Conservation (phyloP, 2,888 invertebrate species). For the Aporophyla lueneburgensis region DNA sequence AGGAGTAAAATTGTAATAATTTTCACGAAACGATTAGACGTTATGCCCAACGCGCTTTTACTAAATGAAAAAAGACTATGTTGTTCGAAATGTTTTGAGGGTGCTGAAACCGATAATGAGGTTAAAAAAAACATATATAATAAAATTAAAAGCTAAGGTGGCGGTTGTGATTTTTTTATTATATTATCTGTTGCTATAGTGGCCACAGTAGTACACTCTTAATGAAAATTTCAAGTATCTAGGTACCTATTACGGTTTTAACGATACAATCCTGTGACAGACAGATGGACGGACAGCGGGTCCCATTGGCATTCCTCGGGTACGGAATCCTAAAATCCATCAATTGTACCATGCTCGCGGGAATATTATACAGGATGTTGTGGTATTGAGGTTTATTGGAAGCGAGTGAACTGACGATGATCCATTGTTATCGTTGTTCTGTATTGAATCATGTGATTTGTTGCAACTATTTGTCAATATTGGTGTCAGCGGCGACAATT, state of each 20-base stretch:
- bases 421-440: conserved; percentile 43
- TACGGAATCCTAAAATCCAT: conserved; percentile 5
- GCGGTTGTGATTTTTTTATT: background rate
- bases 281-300: background rate
- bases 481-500: conserved; percentile 1
- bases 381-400: conserved; percentile 51
- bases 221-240: background rate
- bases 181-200: background rate
- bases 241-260: no score
- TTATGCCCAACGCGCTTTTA: no score
- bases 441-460: conserved; percentile 20
- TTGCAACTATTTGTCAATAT: conserved; percentile 14
- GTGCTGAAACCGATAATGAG: no score
- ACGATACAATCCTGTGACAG: background rate
- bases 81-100: no score
- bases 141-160: no score
- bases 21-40: no score
- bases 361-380: conserved; percentile 61
- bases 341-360: conserved; percentile 25
- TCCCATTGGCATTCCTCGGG: no score
- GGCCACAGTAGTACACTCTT: background rate
- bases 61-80: no score
- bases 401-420: conserved; percentile 4
- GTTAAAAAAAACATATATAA: no score
- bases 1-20: no score